Evolutionary conservation across 2,797 vertebrate genomes (phyloP).

Genomic region (Acanthiza pusilla): DNA sequence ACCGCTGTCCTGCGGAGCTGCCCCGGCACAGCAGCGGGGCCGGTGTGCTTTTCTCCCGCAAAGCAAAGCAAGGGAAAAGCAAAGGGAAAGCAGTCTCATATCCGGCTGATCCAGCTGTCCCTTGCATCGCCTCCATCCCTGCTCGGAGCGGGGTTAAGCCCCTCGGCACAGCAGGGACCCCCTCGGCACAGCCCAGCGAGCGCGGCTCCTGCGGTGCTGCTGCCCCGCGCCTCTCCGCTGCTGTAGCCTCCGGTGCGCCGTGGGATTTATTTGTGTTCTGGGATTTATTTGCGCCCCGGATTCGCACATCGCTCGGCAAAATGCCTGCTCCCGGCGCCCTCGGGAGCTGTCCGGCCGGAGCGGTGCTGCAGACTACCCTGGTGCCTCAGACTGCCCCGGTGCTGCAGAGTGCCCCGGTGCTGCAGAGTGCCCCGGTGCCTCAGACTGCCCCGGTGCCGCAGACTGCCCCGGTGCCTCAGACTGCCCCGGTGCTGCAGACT

Average conservation of each 20-base stretch:
- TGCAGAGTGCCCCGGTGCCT: too few species aligned
- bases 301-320: fast-evolving
- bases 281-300: too few species aligned
- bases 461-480: too few species aligned
- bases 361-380: fast-evolving
- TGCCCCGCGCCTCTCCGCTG: fast-evolving
- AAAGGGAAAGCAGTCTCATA: fast-evolving
- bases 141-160: fast-evolving
- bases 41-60: fast-evolving
- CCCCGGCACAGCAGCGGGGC: fast-evolving
- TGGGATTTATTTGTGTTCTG: not conserved
- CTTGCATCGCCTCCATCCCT: fast-evolving
- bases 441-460: fast-evolving
- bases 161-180: not conserved
- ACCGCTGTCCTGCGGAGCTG: not conserved
- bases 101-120: fast-evolving
- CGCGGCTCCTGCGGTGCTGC: fast-evolving
- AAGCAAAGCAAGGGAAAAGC: too few species aligned
- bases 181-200: fast-evolving
- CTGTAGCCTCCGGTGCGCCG: fast-evolving
- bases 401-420: too few species aligned
- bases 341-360: fast-evolving
- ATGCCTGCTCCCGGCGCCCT: fast-evolving
- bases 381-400: fast-evolving
- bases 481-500: too few species aligned